Evolutionary conservation across 2,113 vertebrate genomes (phyloP), one percentile per base, ranked within the genome.

Genomic region (Mobula birostris): DNA sequence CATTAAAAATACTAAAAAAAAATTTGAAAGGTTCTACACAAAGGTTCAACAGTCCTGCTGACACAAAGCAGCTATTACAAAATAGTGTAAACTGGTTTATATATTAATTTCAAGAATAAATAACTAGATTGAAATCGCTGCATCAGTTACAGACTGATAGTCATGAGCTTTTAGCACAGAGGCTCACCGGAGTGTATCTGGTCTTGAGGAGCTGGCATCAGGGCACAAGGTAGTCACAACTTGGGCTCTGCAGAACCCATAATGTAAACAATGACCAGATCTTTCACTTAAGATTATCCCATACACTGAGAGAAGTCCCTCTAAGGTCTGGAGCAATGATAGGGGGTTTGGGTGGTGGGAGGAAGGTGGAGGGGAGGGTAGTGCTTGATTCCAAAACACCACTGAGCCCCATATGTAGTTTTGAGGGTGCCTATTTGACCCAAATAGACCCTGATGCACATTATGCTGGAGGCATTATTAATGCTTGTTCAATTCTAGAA

Each of bases 21-120:
- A 82, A 48, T 48, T 82, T 74, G 66, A 8, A 24, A 72, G 29
- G 63, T 40, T 70, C 36, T 9, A 70, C 32, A 74, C 63, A 63
- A 90, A 68, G 68, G 48, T 68, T 68, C 14, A 72, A 74, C 68
- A 48, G 19, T 74, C 36, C 90, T 48, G 63, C 66, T 82, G n/a
- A 88, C 27, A 88, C 29, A 61, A 87, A 63, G 14, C 70, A 93
- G 68, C 36, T 4, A 93, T 70, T 92, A 72, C 63, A 93, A 92
- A 92, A 92, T 74, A 93, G 90, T 93, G 90, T 93, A 93, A 93
- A 93, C 66, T n/a, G 74, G 70, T 27, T 83, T 68, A 93, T 93
- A 93, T 93, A 93, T 93, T 93, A 93, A 93, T 74, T 92, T 93
- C 21, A 68, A 74, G 36, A 93, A 93, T 93, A 93, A 93, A 93